Percentiles rank a stretch among this genome's conserved stretches.
phyloP scores from a whole-genome alignment of 2,113 vertebrate genomes.

The Indri indri region DNA sequence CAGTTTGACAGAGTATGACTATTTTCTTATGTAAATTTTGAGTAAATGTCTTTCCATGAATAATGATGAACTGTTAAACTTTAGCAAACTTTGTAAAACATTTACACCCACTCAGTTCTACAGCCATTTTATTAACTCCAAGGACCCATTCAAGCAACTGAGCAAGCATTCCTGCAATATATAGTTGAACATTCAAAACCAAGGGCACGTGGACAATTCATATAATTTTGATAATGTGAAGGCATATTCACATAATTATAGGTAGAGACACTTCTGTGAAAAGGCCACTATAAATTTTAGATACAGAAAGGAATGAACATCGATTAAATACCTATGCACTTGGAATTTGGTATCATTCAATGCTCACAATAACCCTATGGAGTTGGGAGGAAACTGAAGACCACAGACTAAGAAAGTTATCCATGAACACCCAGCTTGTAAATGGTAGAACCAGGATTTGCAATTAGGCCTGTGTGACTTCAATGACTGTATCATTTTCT shows the following conservation, averaged over 20 bases:
- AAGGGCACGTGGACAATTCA: not conserved
- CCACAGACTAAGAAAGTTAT: slow-evolving; percentile 1
- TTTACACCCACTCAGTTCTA: not conserved
- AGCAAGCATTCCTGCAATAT: not conserved
- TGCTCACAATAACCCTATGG: not conserved
- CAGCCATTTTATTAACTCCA: slow-evolving; percentile 20
- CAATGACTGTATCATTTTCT: slow-evolving; percentile 30
- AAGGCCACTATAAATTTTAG: not conserved
- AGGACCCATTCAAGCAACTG: not conserved
- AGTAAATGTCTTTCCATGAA: slow-evolving; percentile 12
- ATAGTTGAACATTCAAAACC: slow-evolving; percentile 14
- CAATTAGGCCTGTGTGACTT: slow-evolving; percentile 35
- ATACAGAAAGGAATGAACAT: not conserved
- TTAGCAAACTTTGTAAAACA: not conserved
- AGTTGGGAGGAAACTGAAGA: slow-evolving; percentile 49
- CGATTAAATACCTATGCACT: not conserved
- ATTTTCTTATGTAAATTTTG: slow-evolving; percentile 35
- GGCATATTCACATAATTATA: not conserved
- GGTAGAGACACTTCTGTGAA: not conserved
- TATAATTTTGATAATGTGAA: slow-evolving; percentile 38
- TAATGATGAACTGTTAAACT: slow-evolving; percentile 20
- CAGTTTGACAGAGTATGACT: not conserved
- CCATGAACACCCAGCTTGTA: slow-evolving; percentile 41
- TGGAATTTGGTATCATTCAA: not conserved
- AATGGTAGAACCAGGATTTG: slow-evolving; percentile 37